A percentile compares a stretch with the other conserved stretches of the same genome.
Conservation (phyloP, 2,113 vertebrate species). For the Hipposideros armiger region DNA sequence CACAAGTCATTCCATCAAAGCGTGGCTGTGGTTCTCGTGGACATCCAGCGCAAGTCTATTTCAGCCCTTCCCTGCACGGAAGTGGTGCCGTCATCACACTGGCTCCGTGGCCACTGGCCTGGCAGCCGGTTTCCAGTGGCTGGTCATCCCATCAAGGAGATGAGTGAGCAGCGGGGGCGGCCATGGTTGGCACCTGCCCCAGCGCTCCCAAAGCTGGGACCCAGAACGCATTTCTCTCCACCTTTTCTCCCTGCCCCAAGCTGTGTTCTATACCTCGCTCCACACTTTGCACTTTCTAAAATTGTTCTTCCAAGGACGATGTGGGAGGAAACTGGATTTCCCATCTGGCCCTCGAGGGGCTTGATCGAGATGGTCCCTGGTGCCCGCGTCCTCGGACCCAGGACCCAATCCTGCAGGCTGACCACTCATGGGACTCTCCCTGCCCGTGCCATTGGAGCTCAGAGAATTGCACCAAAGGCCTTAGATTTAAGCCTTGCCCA, state of each 20-base stretch:
- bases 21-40: fast-evolving
- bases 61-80: fast-evolving
- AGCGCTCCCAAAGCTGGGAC: fast-evolving
- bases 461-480: neutral
- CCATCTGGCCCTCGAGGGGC: neutral
- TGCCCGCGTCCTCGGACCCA: fast-evolving
- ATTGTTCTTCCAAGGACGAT: fast-evolving
- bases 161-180: fast-evolving
- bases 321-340: neutral
- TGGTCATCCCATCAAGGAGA: fast-evolving
- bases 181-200: fast-evolving
- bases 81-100: fast-evolving
- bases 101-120: neutral
- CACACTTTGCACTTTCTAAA: fast-evolving
- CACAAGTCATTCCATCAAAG: fast-evolving
- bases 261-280: fast-evolving
- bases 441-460: too few species aligned
- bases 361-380: fast-evolving
- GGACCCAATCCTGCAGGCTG: fast-evolving
- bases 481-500: fast-evolving
- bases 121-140: neutral
- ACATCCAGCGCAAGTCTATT: fast-evolving
- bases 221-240: fast-evolving
- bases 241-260: fast-evolving
- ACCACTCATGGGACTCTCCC: fast-evolving